A percentile compares a stretch with the other conserved stretches of the same genome.
phyloP scores from a whole-genome alignment of 2,113 vertebrate genomes.

The Chloebia gouldiae region DNA sequence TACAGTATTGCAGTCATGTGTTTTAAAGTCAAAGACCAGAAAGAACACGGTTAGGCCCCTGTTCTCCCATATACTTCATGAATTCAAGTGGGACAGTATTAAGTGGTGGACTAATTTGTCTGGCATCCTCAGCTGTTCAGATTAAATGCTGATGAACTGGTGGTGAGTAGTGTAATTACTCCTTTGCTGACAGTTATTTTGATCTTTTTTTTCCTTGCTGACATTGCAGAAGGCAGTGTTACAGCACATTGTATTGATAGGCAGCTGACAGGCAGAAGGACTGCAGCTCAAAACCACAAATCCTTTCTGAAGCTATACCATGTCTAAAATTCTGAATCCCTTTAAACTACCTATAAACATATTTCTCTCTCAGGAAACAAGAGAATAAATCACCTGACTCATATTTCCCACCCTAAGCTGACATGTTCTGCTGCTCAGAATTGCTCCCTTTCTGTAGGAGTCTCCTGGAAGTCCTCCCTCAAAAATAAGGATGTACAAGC shows the following conservation, averaged over 20 bases:
- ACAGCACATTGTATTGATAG: not conserved
- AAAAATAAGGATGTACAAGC: not conserved
- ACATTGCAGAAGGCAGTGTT: not conserved
- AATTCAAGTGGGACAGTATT: not conserved
- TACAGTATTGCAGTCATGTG: not conserved
- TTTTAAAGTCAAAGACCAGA: conserved; percentile 4
- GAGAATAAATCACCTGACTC: not conserved
- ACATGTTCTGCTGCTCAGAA: not conserved
- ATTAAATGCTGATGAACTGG: not conserved
- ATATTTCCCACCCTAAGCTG: not conserved
- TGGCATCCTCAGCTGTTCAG: not conserved
- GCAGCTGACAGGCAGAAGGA: not conserved
- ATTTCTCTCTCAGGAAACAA: not conserved
- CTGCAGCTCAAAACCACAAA: not conserved
- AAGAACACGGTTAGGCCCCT: not conserved
- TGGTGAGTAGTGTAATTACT: not conserved
- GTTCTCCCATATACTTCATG: not conserved
- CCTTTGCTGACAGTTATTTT: not conserved
- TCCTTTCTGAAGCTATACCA: not conserved
- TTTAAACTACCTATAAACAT: not conserved
- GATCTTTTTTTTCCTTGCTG: not conserved
- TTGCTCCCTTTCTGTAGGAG: not conserved
- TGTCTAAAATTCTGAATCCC: not conserved
- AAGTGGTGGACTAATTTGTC: not conserved
- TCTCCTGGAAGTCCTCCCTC: not conserved